Conservation (phyloP, 2,888 invertebrate species). For the Parascotia fuliginaria region DNA sequence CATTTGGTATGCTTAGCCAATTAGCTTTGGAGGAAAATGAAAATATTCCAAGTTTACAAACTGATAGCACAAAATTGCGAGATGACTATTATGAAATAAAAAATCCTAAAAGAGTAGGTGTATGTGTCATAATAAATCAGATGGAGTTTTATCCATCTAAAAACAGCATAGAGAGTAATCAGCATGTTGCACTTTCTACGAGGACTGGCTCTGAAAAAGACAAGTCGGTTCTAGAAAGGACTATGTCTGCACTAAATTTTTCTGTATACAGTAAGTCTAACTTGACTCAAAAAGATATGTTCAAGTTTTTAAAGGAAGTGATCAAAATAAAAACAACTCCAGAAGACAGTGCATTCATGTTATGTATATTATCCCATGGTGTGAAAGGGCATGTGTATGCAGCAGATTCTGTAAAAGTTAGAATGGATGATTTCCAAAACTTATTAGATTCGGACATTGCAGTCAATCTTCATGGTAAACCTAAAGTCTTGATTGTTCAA, state of each 20-base stretch:
- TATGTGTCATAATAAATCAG: conserved; percentile 77
- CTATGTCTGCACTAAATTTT: conserved; percentile 71
- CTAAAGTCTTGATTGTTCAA: conserved; percentile 75
- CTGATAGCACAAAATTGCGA: conserved; percentile 53
- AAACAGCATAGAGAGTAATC: conserved; percentile 56
- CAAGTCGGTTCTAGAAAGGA: conserved; percentile 56
- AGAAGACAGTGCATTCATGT: conserved; percentile 73
- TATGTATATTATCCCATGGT: conserved; percentile 79
- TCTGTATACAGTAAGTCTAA: conserved; percentile 62
- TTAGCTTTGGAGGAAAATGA: conserved; percentile 47
- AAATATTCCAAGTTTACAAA: conserved; percentile 49
- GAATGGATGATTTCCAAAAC: conserved; percentile 70
- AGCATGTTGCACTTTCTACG: conserved; percentile 46
- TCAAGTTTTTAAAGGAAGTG: conserved; percentile 61
- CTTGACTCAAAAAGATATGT: conserved; percentile 61
- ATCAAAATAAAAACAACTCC: conserved; percentile 54
- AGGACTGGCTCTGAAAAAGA: conserved; percentile 69
- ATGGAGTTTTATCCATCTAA: conserved; percentile 73
- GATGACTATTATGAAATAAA: conserved; percentile 65
- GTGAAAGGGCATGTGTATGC: conserved; percentile 73
- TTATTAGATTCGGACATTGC: conserved; percentile 68
- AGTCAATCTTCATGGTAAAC: conserved; percentile 59
- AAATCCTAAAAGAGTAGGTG: conserved; percentile 64
- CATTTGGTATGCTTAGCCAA: conserved; percentile 52
- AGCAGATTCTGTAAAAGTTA: conserved; percentile 73